Percentiles rank a stretch among this genome's conserved stretches.
Evolutionary conservation across 2,888 invertebrate genomes (phyloP).

Genomic region (Hypomecis punctinalis): DNA sequence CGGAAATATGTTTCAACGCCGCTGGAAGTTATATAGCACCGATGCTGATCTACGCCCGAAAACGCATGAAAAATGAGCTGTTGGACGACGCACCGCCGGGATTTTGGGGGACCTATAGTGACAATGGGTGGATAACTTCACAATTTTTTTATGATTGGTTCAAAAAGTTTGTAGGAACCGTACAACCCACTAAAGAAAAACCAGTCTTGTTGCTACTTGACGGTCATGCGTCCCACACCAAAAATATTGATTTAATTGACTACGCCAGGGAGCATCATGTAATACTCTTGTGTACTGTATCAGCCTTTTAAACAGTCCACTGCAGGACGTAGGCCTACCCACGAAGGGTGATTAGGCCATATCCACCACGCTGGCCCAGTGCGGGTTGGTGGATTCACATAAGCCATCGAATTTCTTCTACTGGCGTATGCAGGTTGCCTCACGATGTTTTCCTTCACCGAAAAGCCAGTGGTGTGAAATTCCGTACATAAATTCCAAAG

Average conservation of each 20-base stretch:
- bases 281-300: not conserved
- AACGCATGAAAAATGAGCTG: not conserved
- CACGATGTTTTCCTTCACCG: too few relatives aligned
- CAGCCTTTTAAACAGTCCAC: too few relatives aligned
- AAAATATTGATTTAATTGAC: not conserved
- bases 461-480: too few relatives aligned
- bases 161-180: not conserved
- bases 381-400: too few relatives aligned
- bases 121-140: constrained; percentile 52
- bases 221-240: constrained; percentile 46
- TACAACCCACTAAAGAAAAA: not conserved
- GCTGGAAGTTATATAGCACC: not conserved
- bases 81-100: not conserved
- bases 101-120: constrained; percentile 43
- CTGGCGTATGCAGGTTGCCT: too few relatives aligned
- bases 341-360: too few relatives aligned
- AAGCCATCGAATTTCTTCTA: too few relatives aligned
- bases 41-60: not conserved
- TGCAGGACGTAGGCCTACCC: too few relatives aligned
- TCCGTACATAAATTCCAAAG: too few relatives aligned
- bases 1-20: not conserved
- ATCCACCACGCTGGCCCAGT: too few relatives aligned
- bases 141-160: constrained; percentile 2
- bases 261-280: not conserved
- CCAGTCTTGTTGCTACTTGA: constrained; percentile 55